Evolutionary conservation across 92 coral and sea anemone species (phyloP).

Genomic region (Virgularia gustaviana): DNA sequence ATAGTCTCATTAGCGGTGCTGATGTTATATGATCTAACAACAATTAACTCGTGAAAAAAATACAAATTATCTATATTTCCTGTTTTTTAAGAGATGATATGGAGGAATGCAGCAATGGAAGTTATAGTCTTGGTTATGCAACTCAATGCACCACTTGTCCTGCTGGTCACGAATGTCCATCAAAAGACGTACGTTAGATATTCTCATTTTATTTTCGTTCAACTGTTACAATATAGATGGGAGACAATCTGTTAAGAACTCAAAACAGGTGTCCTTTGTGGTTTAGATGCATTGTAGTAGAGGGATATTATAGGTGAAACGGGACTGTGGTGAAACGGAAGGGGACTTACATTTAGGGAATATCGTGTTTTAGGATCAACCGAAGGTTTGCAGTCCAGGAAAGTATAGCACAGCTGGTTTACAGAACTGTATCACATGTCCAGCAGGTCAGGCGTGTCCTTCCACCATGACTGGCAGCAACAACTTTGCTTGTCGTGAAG

Average conservation of each 20-base stretch:
- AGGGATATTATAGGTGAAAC: too few species aligned
- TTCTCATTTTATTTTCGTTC: background rate
- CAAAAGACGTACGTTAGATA: slow-evolving; percentile 53
- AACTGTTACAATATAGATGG: too few species aligned
- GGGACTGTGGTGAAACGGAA: too few species aligned
- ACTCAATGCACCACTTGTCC: slow-evolving; percentile 77
- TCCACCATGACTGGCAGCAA: slow-evolving; percentile 51
- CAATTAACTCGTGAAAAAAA: background rate
- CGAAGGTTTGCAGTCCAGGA: slow-evolving; percentile 72
- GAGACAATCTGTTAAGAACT: too few species aligned
- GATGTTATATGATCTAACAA: too few species aligned
- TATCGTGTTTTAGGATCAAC: slow-evolving; percentile 43
- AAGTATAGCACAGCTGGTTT: slow-evolving; percentile 61
- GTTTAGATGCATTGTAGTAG: too few species aligned
- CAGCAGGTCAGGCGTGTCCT: slow-evolving; percentile 84
- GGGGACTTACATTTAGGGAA: background rate
- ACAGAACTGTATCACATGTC: slow-evolving; percentile 60
- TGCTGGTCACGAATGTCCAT: slow-evolving; percentile 77
- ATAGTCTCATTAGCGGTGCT: too few species aligned
- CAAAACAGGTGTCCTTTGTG: too few species aligned
- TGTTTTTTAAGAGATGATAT: slow-evolving; percentile 1
- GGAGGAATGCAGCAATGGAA: slow-evolving; percentile 60
- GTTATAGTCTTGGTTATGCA: slow-evolving; percentile 71
- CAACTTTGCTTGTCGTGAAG: slow-evolving; percentile 58
- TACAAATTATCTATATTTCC: background rate